phyloP scores from a whole-genome alignment of 2,888 invertebrate genomes.

The Trissonchulus latispiculum region DNA sequence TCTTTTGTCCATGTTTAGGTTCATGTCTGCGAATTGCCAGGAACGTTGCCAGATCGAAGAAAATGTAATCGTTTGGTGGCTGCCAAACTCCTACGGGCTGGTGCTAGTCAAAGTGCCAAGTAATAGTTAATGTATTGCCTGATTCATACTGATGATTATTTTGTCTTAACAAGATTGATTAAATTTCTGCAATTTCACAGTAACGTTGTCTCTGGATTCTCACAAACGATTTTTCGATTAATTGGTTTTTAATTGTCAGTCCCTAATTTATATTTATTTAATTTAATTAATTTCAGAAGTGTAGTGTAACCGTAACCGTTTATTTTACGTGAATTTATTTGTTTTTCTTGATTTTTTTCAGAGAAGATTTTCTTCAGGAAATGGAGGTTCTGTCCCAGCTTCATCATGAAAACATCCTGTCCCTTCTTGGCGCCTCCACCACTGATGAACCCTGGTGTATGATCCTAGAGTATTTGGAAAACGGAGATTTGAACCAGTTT shows the following conservation, averaged over 20 bases:
- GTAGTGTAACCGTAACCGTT: too few relatives aligned
- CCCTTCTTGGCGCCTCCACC: constrained; percentile 68
- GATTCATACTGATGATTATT: too few relatives aligned
- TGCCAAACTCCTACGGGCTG: constrained; percentile 69
- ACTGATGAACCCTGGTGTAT: constrained; percentile 73
- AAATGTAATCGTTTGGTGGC: constrained; percentile 57
- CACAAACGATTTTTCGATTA: not conserved
- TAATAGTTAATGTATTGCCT: too few relatives aligned
- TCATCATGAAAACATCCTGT: constrained; percentile 69
- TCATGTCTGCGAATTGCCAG: not conserved
- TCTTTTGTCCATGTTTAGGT: too few relatives aligned
- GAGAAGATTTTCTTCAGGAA: constrained; percentile 72
- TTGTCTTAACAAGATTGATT: too few relatives aligned
- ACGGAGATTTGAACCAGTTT: constrained; percentile 67
- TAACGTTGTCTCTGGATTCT: too few relatives aligned
- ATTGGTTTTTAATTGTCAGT: not conserved
- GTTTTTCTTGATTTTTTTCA: constrained; percentile 44
- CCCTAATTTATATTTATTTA: too few relatives aligned
- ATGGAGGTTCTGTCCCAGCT: constrained; percentile 73
- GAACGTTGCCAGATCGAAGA: not conserved
- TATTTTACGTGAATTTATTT: too few relatives aligned
- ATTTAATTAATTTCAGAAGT: too few relatives aligned
- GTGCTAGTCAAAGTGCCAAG: constrained; percentile 63
- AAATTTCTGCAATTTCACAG: too few relatives aligned
- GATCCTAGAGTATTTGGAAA: constrained; percentile 74